A percentile compares a stretch with the other conserved stretches of the same genome.
phyloP scores from a whole-genome alignment of 2,797 vertebrate species.

The Glyptemys insculpta region DNA sequence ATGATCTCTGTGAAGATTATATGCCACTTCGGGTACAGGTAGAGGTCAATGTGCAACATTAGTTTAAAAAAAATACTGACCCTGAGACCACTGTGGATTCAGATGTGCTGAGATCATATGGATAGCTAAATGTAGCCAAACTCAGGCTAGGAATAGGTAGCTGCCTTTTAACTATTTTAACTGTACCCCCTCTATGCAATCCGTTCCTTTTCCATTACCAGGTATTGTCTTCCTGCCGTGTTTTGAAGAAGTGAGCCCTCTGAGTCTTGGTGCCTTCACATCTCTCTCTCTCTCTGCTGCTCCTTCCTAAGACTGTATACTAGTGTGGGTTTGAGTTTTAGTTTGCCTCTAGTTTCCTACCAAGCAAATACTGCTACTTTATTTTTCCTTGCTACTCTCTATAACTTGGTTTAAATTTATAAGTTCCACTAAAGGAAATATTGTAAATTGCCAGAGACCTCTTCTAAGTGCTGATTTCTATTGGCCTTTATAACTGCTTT shows the following conservation, averaged over 20 bases:
- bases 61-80: neutral
- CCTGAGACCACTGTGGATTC: slow-evolving; percentile 22
- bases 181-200: slow-evolving; percentile 48
- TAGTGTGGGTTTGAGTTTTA: neutral
- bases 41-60: slow-evolving; percentile 56
- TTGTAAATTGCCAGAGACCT: slow-evolving; percentile 32
- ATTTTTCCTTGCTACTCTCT: neutral
- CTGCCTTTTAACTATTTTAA: neutral
- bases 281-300: neutral
- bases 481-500: slow-evolving; percentile 5
- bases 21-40: slow-evolving; percentile 89
- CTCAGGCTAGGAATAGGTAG: slow-evolving; percentile 61
- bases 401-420: neutral
- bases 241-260: slow-evolving; percentile 11
- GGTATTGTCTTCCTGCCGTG: neutral
- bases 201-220: neutral
- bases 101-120: slow-evolving; percentile 59
- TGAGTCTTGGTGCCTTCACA: neutral
- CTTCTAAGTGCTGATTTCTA: slow-evolving; percentile 43
- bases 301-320: neutral
- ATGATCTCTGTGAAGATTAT: slow-evolving; percentile 90
- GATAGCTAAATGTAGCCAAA: slow-evolving; percentile 29
- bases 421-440: neutral
- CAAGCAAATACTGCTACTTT: neutral
- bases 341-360: neutral